Evolutionary conservation across 1,140 invertebrate species (phyloP), one percentile per base, ranked within the genome.

Genomic region (Calycopis cecrops): DNA sequence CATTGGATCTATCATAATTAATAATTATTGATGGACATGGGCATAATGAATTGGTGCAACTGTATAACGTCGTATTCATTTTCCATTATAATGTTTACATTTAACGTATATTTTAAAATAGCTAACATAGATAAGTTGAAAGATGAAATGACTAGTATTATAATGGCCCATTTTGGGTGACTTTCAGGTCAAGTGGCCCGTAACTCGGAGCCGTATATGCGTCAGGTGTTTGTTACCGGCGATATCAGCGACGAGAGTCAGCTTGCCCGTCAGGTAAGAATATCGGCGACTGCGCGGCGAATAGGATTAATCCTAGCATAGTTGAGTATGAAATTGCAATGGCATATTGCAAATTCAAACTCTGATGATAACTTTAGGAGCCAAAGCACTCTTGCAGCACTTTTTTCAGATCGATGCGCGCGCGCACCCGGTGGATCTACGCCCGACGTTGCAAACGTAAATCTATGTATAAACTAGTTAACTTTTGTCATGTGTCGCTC

Each of bases 161-260:
- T 82, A 82, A 84, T 65, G 58, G 68, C 65, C 62, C 61, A 47
- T 77, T 82, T 82, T 82, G 73, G 71, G 71, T 86, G 76, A 67
- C 72, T 88, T 87, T 77, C 85, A 88, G 87, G 87, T 56, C 91
- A 92, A 62, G 96, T 99, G 65, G 98, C 98, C 34, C 91, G 92
- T 71, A 95, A 95, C 81, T 95, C 94, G 66, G 98, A 99, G 88
- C 98, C 98, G 9, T 92, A 96, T 71, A 98, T 99, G 90, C 91
- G 96, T 69, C 98, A 99, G 90, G 96, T 98, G 49, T 98, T 98
- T 80, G 92, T 98, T 47, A 92, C 91, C 57, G 91, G 91, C 18
- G 90, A 92, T 73, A 81, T 88, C 62, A 89, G 91, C 55, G 91
- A 92, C 71, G 90, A 90, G 62, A 83, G 89, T 40, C 85, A 89